Base-by-base conservation (phyloP, 2,113 vertebrate species). In the Galeopterus variegatus region DNA sequence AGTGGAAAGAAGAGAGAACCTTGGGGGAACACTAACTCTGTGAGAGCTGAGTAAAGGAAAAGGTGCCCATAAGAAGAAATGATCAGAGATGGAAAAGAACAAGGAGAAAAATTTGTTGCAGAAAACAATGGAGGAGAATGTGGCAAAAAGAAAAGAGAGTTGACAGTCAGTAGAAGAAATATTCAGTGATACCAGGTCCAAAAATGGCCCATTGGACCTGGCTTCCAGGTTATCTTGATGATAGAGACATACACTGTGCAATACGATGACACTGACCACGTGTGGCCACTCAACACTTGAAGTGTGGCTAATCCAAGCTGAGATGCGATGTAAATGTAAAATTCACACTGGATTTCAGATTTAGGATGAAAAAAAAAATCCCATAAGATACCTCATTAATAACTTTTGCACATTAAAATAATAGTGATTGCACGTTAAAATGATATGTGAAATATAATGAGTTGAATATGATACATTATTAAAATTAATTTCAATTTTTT, bases 401-500 rank as follows among this genome's bases (percentile, higher is more conserved):
- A 45, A 14, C 19, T 90, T 94, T 83, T 48, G 5, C 8, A 84
- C 23, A 41, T 83, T 84, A 67, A 86, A 92, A 87, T 50, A 80
- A 18, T 65, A 85, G 41, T 41, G 41, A 41, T 83, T 41, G 41
- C 41, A 41, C 4, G 41, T 17, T 56, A 17, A 56, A 56, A 56
- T 56, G 54, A 33, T 45, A 41, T 70, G 65, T 95, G 45, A 65
- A 23, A 24, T 65, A 48, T 82, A 72, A 15, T 81, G 75, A 45
- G 23, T 87, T 84, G 67, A 89, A 41, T 67, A 75, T 60, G 62
- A 81, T 69, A 50, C 19, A 23, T 81, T 88, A 72, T 70, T 93
- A 62, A 91, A 62, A 72, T 86, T 85, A 77, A 91, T 86, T 67
- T 79, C 67, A 72, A n/a, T 41, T 70, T 90, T 36, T 76, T 93